These are phyloP conservation scores for Habroteleia sp. DNA, from an alignment of 2,888 invertebrate species.

Conservation along the genomic window DNA sequence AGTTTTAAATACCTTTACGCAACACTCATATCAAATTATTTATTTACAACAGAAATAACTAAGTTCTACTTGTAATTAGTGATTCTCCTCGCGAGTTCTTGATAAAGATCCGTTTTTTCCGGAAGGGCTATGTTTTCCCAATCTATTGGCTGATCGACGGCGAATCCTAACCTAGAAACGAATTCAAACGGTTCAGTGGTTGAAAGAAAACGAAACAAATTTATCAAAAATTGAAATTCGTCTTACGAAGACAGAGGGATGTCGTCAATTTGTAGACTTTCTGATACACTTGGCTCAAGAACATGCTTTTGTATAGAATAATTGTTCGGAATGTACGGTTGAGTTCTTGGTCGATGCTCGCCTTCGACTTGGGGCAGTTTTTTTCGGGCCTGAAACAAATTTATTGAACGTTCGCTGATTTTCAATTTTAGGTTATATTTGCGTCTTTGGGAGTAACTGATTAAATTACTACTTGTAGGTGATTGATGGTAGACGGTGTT, in stretches of 20 bases:
- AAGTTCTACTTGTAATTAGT: conserved; percentile 87
- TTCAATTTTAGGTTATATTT: too few species aligned
- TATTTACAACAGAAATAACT: too few species aligned
- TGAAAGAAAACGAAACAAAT: neutral
- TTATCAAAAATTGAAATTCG: conserved; percentile 22
- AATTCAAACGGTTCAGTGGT: conserved; percentile 21
- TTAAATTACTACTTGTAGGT: conserved; percentile 66
- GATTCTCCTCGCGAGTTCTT: conserved; percentile 85
- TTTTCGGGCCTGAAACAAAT: conserved; percentile 64
- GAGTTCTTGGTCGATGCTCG: conserved; percentile 70
- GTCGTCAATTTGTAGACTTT: conserved; percentile 67
- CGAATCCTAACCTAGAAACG: conserved; percentile 83
- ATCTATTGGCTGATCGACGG: conserved; percentile 83
- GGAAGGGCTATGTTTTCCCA: conserved; percentile 85
- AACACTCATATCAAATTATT: neutral
- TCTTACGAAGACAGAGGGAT: conserved; percentile 77
- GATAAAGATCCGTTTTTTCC: conserved; percentile 86
- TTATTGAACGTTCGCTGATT: conserved; percentile 2
- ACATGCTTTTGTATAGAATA: conserved; percentile 69
- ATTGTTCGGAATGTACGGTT: conserved; percentile 68
- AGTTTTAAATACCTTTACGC: too few species aligned
- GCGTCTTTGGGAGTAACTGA: too few species aligned
- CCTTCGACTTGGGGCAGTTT: conserved; percentile 63
- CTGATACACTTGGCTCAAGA: conserved; percentile 56
- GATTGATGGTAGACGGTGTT: conserved; percentile 70